Evolutionary conservation across 1,140 invertebrate genomes (phyloP).

Genomic region (Macrosteles quadrilineatus): DNA sequence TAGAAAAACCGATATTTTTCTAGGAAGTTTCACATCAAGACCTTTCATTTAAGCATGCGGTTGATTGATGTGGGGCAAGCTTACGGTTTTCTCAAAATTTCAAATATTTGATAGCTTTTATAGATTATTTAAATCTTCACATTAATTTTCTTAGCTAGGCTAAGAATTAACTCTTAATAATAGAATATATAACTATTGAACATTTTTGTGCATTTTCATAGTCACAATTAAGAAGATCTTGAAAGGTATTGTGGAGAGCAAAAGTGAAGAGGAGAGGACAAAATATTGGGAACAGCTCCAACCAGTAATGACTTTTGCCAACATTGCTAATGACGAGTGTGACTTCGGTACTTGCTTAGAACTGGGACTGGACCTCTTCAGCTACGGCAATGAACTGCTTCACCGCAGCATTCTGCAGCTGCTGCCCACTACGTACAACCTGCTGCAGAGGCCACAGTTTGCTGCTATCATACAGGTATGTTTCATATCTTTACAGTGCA

Average conservation of each 20-base stretch:
- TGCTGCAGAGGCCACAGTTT: slow-evolving; percentile 73
- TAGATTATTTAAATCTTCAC: too few relatives aligned
- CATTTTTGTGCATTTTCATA: too few relatives aligned
- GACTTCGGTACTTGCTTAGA: slow-evolving; percentile 92
- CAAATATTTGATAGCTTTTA: too few relatives aligned
- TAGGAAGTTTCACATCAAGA: too few relatives aligned
- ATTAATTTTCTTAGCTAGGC: too few relatives aligned
- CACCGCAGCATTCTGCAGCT: slow-evolving; percentile 65
- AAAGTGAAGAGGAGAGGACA: slow-evolving; percentile 59
- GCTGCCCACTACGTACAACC: slow-evolving; percentile 73
- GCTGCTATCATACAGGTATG: slow-evolving; percentile 66
- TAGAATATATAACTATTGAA: too few relatives aligned
- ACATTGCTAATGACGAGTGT: slow-evolving; percentile 90
- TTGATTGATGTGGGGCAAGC: too few relatives aligned
- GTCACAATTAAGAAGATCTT: slow-evolving; percentile 67
- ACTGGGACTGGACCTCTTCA: slow-evolving; percentile 83
- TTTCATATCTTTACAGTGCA: too few relatives aligned
- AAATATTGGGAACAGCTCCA: slow-evolving; percentile 62
- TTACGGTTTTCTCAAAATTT: too few relatives aligned
- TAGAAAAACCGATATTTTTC: too few relatives aligned
- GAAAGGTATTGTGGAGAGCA: slow-evolving; percentile 62
- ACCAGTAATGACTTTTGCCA: slow-evolving; percentile 75
- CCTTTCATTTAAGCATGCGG: too few relatives aligned
- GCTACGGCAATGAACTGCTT: slow-evolving; percentile 67
- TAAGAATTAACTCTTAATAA: too few relatives aligned